phyloP scores from a whole-genome alignment of 2,113 vertebrate species.

The Hipposideros armiger region DNA sequence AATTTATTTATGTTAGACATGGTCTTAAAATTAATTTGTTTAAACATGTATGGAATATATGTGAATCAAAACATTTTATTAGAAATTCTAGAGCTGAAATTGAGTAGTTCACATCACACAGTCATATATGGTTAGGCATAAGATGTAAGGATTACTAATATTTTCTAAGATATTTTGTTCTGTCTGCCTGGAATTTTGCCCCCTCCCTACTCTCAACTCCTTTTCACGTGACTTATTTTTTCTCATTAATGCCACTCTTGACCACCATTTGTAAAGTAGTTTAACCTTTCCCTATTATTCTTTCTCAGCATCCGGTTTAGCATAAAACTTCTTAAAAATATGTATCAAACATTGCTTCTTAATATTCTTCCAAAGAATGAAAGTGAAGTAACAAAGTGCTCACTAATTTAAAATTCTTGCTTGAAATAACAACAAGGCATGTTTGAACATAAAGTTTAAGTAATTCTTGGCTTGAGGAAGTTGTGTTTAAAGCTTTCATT shows the following conservation, averaged over 20 bases:
- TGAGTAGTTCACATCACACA: neutral
- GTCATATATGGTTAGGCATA: neutral
- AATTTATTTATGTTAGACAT: neutral
- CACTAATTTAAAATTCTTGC: neutral
- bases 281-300: neutral
- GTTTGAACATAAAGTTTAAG: neutral
- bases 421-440: neutral
- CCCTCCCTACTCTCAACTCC: rapidly evolving
- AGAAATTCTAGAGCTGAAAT: neutral
- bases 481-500: neutral
- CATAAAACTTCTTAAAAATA: neutral
- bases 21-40: neutral
- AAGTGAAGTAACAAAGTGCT: neutral
- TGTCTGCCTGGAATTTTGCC: neutral
- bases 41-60: neutral
- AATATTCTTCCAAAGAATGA: neutral
- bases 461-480: neutral
- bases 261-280: neutral
- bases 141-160: neutral
- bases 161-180: neutral
- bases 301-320: neutral
- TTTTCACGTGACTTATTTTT: neutral
- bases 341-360: neutral
- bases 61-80: neutral
- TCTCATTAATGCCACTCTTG: neutral